Conservation (phyloP, 2,113 vertebrate genomes). For the Vombatus ursinus region DNA sequence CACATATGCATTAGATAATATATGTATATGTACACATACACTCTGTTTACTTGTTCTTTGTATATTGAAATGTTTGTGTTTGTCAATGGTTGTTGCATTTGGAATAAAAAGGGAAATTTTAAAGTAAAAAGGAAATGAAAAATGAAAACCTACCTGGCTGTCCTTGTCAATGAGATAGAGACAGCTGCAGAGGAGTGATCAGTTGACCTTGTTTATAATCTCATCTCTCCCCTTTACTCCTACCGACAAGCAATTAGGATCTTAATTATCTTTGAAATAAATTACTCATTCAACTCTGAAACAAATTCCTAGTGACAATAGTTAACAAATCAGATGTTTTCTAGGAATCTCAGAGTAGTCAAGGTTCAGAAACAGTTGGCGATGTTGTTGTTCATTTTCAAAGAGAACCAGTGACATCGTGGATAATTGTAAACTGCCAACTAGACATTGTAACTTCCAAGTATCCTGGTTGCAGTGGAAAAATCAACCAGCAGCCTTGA, state of each 20-base stretch:
- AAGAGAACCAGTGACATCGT: neutral
- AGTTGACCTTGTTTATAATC: neutral
- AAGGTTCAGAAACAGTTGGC: constrained; percentile 6
- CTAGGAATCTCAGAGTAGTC: neutral
- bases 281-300: constrained; percentile 23
- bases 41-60: neutral
- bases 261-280: constrained; percentile 24
- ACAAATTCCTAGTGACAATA: neutral
- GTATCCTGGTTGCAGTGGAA: neutral
- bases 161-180: neutral
- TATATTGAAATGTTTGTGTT: too few species aligned
- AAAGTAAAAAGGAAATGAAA: neutral
- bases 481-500: neutral
- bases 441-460: neutral
- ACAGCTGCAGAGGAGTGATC: neutral
- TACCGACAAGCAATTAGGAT: constrained; percentile 4
- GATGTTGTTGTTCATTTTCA: neutral
- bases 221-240: neutral
- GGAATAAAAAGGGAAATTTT: neutral
- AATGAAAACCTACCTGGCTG: neutral
- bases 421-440: neutral
- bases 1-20: neutral
- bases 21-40: neutral
- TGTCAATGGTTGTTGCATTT: too few species aligned
- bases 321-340: constrained; percentile 23